A percentile compares a stretch with the other conserved stretches of the same genome.
Conservation (phyloP, 35 echinoderm and acorn worm genomes). For the Nesometra sesokonis region DNA sequence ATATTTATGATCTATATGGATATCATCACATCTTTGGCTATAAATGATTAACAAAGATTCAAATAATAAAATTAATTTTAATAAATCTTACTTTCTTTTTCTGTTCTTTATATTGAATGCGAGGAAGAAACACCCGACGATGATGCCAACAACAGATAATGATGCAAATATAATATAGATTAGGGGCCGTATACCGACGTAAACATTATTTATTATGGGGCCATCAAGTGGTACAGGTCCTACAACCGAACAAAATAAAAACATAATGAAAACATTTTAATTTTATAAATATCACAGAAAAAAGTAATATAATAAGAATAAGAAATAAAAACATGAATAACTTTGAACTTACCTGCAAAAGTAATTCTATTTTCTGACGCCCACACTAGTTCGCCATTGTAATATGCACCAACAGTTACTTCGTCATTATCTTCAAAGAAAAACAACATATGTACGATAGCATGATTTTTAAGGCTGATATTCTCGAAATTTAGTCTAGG, state of each 20-base stretch:
- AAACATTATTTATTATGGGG: neutral
- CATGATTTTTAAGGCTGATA: too few relatives aligned
- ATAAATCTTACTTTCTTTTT: slow-evolving; percentile 17
- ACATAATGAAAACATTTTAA: too few relatives aligned
- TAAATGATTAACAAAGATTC: too few relatives aligned
- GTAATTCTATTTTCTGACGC: neutral
- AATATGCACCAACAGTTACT: neutral
- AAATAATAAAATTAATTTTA: too few relatives aligned
- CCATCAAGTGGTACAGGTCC: slow-evolving; percentile 15
- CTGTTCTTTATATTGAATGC: slow-evolving; percentile 27
- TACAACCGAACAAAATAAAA: too few relatives aligned
- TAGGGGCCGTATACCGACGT: neutral
- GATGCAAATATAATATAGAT: slow-evolving; percentile 3
- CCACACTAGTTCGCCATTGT: neutral
- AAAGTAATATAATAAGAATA: too few relatives aligned
- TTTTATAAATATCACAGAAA: too few relatives aligned
- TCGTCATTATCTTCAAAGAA: neutral
- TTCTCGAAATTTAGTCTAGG: too few relatives aligned
- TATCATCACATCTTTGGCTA: too few relatives aligned
- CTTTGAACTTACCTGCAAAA: neutral
- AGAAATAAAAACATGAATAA: too few relatives aligned
- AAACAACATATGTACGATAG: too few relatives aligned
- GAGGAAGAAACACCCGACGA: slow-evolving; percentile 3
- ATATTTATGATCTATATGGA: too few relatives aligned
- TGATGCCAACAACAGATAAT: slow-evolving; percentile 5